Evolutionary conservation across 2,888 invertebrate species (phyloP), one percentile per base, ranked within the genome.

Genomic region (Saturnia pavonia): DNA sequence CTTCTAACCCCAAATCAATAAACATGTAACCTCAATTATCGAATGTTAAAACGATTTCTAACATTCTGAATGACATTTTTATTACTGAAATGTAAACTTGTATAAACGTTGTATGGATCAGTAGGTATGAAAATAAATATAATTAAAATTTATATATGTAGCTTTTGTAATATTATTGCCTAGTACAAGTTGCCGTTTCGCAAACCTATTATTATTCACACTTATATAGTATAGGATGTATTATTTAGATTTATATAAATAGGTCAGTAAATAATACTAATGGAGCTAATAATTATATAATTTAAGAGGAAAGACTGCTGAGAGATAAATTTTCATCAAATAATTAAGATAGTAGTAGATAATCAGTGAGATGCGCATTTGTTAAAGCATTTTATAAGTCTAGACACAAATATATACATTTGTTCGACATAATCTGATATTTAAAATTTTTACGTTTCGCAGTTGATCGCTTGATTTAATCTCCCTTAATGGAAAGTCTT

Each of bases 391-490:
- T 16, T n/a, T 48, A 16, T 48, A n/a, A 48, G 7, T 45, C 3
- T 45, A 45, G 0, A 45, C 12, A 45, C 16, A 45, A 1, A 45
- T 45, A 45, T 45, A 11, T 45, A 12, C 14, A 45, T 12, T 43
- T 45, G 6, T 16, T 45, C 1, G 12, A 43, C 12, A 2, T 14
- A 14, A 14, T 54, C 19, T 9, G 22, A 54, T 19, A 12, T 8
- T 57, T 22, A 57, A 54, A 57, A 8, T 22, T 57, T 57, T 22
- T 57, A 9, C 12, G 25, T 22, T 25, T 27, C 9, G 57, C 25
- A 57, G 57, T 57, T 57, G n/a, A 57, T 57, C 22, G 25, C 57
- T 57, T 11, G 25, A 27, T 57, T 57, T 57, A 57, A 57, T 57
- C 57, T 57, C 25, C 25, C 12, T 25, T 57, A 57, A 57, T 57